Percentiles rank a stretch among this genome's conserved stretches.
Evolutionary conservation across 2,888 invertebrate species (phyloP).

Genomic region (Hylaea fasciaria): DNA sequence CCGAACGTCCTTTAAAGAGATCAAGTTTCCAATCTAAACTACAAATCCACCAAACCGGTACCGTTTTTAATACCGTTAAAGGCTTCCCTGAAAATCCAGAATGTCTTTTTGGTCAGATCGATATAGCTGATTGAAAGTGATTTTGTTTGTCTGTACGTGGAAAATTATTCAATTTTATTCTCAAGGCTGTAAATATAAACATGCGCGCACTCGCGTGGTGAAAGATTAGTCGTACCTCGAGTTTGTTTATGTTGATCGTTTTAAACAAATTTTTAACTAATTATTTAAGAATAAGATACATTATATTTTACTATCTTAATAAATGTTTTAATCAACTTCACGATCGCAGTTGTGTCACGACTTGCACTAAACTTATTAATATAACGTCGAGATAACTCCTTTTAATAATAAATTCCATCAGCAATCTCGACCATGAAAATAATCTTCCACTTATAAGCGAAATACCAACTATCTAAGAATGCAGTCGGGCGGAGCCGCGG

Average conservation of each 20-base stretch:
- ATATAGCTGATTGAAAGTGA: slow-evolving; percentile 7
- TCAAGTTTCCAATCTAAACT: slow-evolving; percentile 32
- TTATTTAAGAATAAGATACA: no score
- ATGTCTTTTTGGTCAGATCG: slow-evolving; percentile 10
- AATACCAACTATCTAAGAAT: slow-evolving; percentile 41
- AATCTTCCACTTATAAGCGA: slow-evolving; percentile 35
- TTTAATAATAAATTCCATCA: slow-evolving; percentile 33
- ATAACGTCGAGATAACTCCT: slow-evolving; percentile 11
- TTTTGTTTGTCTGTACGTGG: slow-evolving; percentile 7
- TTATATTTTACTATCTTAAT: no score
- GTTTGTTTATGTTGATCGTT: no score
- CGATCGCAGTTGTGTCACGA: background rate
- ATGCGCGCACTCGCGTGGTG: no score
- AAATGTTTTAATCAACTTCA: no score
- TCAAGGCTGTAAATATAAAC: background rate
- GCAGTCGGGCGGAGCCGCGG: slow-evolving; percentile 38
- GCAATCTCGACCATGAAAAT: slow-evolving; percentile 28
- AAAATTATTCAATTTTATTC: background rate
- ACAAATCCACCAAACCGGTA: slow-evolving; percentile 38
- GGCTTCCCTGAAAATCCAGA: slow-evolving; percentile 11
- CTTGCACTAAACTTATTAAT: slow-evolving; percentile 1
- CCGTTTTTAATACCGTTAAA: slow-evolving; percentile 42
- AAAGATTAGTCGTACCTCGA: no score
- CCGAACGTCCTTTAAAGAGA: slow-evolving; percentile 32
- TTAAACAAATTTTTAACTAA: no score